A percentile compares a stretch with the other conserved stretches of the same genome.
phyloP scores from a whole-genome alignment of 2,113 vertebrate genomes.

The Danio rerio region DNA sequence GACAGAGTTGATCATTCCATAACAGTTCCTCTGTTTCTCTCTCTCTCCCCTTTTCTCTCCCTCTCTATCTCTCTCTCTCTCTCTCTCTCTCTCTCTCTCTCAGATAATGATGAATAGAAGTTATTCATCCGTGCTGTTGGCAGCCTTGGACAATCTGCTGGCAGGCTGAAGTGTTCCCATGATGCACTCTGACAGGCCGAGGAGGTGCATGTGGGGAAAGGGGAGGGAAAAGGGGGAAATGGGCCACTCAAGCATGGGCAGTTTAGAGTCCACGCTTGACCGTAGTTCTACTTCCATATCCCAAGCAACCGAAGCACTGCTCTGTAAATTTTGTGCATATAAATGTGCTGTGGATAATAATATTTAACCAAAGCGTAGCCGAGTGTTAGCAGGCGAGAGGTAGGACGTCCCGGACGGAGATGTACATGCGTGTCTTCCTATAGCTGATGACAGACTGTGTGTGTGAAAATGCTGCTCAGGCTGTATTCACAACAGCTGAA shows the following conservation, averaged over 20 bases:
- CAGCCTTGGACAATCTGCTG: constrained; percentile 69
- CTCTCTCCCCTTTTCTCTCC: not conserved
- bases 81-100: constrained; percentile 42
- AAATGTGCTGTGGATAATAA: constrained; percentile 58
- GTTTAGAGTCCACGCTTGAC: constrained; percentile 56
- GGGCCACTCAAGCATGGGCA: constrained; percentile 66
- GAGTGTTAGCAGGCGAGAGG: constrained; percentile 20
- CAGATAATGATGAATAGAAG: constrained; percentile 75
- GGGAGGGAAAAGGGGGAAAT: constrained; percentile 44
- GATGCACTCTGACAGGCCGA: constrained; percentile 48
- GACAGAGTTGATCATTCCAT: not conserved
- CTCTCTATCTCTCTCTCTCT: not conserved
- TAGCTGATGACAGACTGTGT: constrained; percentile 16
- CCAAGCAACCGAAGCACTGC: constrained; percentile 50
- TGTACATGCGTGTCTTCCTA: constrained; percentile 34
- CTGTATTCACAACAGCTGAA: constrained; percentile 46
- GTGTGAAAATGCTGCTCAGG: constrained; percentile 15
- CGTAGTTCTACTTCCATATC: constrained; percentile 60
- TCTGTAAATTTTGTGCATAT: constrained; percentile 60
- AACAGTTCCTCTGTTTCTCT: constrained; percentile 29
- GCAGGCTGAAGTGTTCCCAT: constrained; percentile 70
- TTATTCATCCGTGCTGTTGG: constrained; percentile 52
- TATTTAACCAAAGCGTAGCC: constrained; percentile 70
- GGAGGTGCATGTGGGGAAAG: constrained; percentile 61
- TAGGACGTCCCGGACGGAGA: constrained; percentile 16